phyloP scores from a whole-genome alignment of 2,797 vertebrate genomes.

The Poecilia gillii region DNA sequence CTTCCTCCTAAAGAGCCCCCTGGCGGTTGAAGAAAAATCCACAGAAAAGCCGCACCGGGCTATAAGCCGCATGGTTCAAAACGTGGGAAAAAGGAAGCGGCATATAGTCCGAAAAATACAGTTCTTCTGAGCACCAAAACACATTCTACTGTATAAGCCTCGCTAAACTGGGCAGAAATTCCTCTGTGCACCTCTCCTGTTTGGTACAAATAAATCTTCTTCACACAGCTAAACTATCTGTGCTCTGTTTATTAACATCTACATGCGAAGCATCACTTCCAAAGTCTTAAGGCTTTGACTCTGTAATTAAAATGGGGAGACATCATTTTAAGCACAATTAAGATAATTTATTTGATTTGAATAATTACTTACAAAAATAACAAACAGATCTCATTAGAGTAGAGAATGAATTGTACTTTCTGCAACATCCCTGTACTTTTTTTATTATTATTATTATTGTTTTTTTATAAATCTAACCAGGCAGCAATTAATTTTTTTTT shows the following conservation, averaged over 20 bases:
- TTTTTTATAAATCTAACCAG: neutral
- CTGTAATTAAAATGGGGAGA: slow-evolving; percentile 1
- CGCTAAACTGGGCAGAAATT: neutral
- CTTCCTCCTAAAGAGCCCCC: no score
- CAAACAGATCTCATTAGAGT: neutral
- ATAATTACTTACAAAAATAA: neutral
- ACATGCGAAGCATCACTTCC: neutral
- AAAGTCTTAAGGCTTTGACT: neutral
- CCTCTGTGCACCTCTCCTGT: neutral
- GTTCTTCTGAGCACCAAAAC: neutral
- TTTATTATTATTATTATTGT: neutral
- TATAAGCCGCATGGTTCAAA: no score
- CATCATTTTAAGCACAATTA: neutral
- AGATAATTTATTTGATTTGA: neutral
- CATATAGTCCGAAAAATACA: no score
- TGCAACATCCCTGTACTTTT: neutral
- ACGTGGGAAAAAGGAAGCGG: no score
- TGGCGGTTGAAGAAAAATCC: no score
- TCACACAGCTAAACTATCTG: neutral
- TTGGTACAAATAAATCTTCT: neutral
- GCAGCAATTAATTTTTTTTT: neutral
- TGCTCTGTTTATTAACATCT: neutral
- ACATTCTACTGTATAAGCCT: neutral
- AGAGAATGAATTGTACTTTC: neutral
- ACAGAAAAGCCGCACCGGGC: no score